Evolutionary conservation across 1,140 invertebrate genomes (phyloP), one percentile per base, ranked within the genome.

Genomic region (Brachionus sp.): DNA sequence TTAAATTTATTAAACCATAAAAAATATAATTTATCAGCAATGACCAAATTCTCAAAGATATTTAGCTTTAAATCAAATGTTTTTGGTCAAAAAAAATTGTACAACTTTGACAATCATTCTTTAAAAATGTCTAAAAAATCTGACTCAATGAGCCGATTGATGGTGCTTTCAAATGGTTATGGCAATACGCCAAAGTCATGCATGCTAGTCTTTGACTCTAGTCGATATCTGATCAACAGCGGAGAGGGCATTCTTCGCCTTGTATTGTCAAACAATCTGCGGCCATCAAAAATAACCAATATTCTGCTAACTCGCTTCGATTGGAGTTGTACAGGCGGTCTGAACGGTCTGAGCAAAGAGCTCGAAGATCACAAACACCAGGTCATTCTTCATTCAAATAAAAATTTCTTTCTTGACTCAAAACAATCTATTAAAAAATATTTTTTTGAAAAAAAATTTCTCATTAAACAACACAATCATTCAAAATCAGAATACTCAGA

Each of bases 151-250:
- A 46, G 39, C 25, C 25, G n/a, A 33, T 10, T 70, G 12, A 6
- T 42, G 9, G 33, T 83, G 12, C 9, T 84, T 25, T 77, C 70
- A 19, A 84, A 84, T 42, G 83, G 83, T 9, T 84, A 13, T 68
- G n/a, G 13, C 13, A 42, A n/a, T 37, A 35, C 33, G 3, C 29
- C 50, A 5, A 84, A 84, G 46, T 84, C 83, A 0, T 29, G 68
- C 16, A 42, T 84, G n/a, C 29, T 84, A 19, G 46, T 42, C 23
- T 73, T 42, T 16, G 75, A 77, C 35, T 37, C 39, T 5, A 64
- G n/a, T n/a, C 16, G 62, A 29, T 84, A 84, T 64, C 42, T 84
- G 37, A 68, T 84, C 13, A 77, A 77, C 46, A 77, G 83, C 66
- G 83, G 83, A 3, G 83, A 84, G 46, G 83, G 83, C 16, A 78